Evolutionary conservation across 2,797 vertebrate species (phyloP).

Genomic region (Melanotaenia pygmaea): DNA sequence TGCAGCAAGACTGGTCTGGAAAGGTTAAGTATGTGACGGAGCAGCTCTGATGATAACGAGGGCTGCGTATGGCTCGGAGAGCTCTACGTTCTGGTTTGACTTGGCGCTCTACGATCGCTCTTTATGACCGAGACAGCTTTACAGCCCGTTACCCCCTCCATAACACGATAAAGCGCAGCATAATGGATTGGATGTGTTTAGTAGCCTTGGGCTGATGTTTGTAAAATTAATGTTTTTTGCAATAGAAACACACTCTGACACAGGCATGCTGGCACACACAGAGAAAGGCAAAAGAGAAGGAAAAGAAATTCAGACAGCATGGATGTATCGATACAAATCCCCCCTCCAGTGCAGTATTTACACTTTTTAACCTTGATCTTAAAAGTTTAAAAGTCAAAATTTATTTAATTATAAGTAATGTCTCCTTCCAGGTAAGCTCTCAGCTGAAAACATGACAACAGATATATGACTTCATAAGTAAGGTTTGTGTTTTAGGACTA

Average conservation of each 20-base stretch:
- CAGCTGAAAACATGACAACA: slow-evolving; percentile 50
- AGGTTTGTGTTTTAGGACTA: slow-evolving; percentile 45
- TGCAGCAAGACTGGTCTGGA: slow-evolving; percentile 81
- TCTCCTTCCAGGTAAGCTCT: slow-evolving; percentile 49
- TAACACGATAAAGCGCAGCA: slow-evolving; percentile 84
- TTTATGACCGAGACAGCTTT: slow-evolving; percentile 86
- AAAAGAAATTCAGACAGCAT: slow-evolving; percentile 56
- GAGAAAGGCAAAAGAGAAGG: slow-evolving; percentile 33
- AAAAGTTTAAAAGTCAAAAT: slow-evolving; percentile 42
- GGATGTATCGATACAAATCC: slow-evolving; percentile 69
- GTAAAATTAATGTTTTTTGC: slow-evolving; percentile 84
- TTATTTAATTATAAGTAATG: slow-evolving; percentile 46
- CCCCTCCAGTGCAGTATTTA: slow-evolving; percentile 41
- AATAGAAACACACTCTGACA: slow-evolving; percentile 74
- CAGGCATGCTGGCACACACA: slow-evolving; percentile 54
- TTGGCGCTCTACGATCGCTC: slow-evolving; percentile 77
- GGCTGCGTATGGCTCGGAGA: slow-evolving; percentile 71
- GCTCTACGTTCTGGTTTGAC: slow-evolving; percentile 75
- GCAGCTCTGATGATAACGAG: slow-evolving; percentile 79
- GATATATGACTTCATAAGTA: slow-evolving; percentile 64
- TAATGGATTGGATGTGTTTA: slow-evolving; percentile 87
- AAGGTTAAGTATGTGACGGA: slow-evolving; percentile 86
- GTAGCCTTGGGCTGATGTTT: slow-evolving; percentile 85
- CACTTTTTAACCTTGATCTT: slow-evolving; percentile 60
- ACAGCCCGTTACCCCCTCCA: slow-evolving; percentile 81